Conservation (phyloP, 2,797 vertebrate genomes). For the Tragelaphus eurycerus region DNA sequence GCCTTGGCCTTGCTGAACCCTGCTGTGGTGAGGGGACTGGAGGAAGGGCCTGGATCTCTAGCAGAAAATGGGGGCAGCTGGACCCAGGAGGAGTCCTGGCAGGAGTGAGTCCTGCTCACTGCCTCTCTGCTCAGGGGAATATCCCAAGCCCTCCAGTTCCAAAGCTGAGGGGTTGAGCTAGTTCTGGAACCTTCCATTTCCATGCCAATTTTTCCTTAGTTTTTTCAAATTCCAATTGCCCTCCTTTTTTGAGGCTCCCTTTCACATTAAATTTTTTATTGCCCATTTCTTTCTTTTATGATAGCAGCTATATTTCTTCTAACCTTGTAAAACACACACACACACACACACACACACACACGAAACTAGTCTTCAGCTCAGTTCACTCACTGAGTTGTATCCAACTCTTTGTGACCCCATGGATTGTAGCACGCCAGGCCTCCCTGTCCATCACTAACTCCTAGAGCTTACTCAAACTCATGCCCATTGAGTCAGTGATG, state of each 20-base stretch:
- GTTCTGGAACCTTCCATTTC: not conserved
- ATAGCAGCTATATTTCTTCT: constrained; percentile 13
- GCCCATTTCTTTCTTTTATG: not conserved
- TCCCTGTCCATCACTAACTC: not conserved
- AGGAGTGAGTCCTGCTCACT: not conserved
- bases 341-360: not conserved
- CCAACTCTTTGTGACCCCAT: not conserved
- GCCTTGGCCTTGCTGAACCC: not conserved
- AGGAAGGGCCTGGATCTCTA: not conserved
- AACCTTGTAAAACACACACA: not conserved
- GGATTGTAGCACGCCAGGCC: not conserved
- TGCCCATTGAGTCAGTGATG: not conserved
- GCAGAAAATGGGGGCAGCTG: not conserved
- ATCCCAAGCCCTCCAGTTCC: not conserved
- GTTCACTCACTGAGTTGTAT: not conserved
- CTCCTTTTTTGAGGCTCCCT: not conserved
- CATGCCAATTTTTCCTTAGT: not conserved
- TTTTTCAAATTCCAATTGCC: not conserved
- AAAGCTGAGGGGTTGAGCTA: not conserved
- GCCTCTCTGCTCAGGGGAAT: not conserved
- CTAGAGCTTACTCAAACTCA: not conserved
- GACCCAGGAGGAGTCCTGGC: not conserved
- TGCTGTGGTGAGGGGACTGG: not conserved
- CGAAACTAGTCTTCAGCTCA: not conserved
- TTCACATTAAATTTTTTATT: not conserved